These are phyloP conservation scores for Pyxicephalus adspersus DNA, from an alignment of 2,113 vertebrate genomes.

Conservation along the genomic window DNA sequence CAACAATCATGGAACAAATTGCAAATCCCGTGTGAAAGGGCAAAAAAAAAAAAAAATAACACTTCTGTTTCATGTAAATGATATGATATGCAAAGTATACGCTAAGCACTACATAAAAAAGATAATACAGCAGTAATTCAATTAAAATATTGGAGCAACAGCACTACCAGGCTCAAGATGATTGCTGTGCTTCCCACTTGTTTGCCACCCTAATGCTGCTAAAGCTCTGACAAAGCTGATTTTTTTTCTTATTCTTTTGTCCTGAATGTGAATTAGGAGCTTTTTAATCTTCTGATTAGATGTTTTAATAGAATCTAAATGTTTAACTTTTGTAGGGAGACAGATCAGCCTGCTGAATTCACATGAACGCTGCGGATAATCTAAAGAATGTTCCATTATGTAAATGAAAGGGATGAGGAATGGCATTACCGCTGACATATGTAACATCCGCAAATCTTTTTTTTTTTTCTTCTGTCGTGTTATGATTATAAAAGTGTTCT, in stretches of 20 bases:
- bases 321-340: conserved; percentile 69
- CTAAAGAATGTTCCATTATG: conserved; percentile 55
- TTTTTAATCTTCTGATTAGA: conserved; percentile 75
- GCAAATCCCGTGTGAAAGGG: too few relatives aligned
- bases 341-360: conserved; percentile 67
- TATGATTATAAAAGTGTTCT: conserved; percentile 36
- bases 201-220: conserved; percentile 51
- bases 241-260: conserved; percentile 64
- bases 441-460: conserved; percentile 46
- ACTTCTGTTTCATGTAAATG: too few relatives aligned
- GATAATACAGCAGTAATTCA: conserved; percentile 45
- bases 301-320: conserved; percentile 72
- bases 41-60: too few relatives aligned
- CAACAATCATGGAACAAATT: too few relatives aligned
- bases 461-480: conserved; percentile 21
- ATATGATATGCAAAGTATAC: conserved; percentile 5
- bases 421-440: conserved; percentile 40
- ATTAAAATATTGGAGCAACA: conserved; percentile 43
- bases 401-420: background rate
- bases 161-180: conserved; percentile 30
- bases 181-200: conserved; percentile 49
- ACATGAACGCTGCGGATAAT: conserved; percentile 57
- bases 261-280: conserved; percentile 66
- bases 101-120: conserved; percentile 27
- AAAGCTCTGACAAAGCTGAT: conserved; percentile 61